Base-by-base conservation (phyloP, 2,113 vertebrate species). In the Eidolon helvum region DNA sequence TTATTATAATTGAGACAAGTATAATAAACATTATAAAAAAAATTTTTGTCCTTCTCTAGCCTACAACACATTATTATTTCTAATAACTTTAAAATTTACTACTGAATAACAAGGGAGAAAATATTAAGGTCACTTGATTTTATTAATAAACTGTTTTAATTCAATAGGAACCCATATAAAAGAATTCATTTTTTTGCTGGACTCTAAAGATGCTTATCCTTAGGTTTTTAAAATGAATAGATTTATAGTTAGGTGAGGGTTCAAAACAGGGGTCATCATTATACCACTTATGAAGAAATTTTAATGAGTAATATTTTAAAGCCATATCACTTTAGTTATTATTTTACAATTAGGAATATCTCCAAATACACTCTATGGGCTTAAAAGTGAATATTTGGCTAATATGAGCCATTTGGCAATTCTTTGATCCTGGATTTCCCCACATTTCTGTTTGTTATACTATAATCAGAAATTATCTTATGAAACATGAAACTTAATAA, bases 361-460 rank as follows among this genome's bases (percentile, higher is more conserved):
- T 90, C 57, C 87, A 96, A 96, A 95, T 24, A 90, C 48, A 77
- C 7, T 97, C 77, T 75, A 69, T 3, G 40, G 43, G 33, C 26
- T 93, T 71, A 74, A 90, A 93, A 93, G 63, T 69, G 78, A 96
- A 45, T 33, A 74, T 84, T 84, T 91, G 75, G 79, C 80, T 79
- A 84, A 48, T 85, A 30, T 16, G 61, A 91, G 26, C 53, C 88
- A 72, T 94, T 95, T 97, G 92, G 97, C 93, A 96, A 80, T 90
- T 95, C 88, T 83, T 87, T 65, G 57, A 79, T 90, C 40, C 40
- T 97, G 97, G 97, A 96, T 97, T 98, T 98, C 97, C 97, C 97
- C 97, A 80, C 87, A 98, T 97, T 97, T 98, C 96, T 97, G 96
- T 96, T 97, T 97, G 84, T 97, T 90, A 63, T 45, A 83, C 26